Percentiles rank a stretch among this genome's conserved stretches.
These are phyloP conservation scores for Megaptera novaeangliae DNA, from an alignment of 2,113 vertebrate genomes.

Conservation along the genomic window DNA sequence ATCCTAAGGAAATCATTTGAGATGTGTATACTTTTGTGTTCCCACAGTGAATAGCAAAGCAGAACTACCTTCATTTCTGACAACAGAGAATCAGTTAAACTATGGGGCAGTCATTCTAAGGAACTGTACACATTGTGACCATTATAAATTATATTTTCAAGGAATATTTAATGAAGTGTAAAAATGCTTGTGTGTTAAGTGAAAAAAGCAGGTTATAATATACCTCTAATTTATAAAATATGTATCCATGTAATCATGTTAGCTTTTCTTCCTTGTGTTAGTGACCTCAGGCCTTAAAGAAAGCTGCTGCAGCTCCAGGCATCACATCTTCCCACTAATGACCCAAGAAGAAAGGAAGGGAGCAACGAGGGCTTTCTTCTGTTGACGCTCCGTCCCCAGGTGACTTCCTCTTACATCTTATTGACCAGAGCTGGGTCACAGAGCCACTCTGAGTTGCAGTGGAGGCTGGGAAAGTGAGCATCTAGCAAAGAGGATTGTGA, in stretches of 20 bases:
- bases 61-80: background rate
- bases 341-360: background rate
- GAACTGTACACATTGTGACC: background rate
- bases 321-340: background rate
- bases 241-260: background rate
- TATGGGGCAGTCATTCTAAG: background rate
- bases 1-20: background rate
- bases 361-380: background rate
- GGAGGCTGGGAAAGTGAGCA: background rate
- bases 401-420: background rate
- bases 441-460: background rate
- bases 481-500: background rate
- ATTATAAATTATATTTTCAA: background rate
- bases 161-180: background rate
- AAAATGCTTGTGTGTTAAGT: background rate
- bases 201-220: background rate
- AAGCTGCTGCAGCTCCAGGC: background rate
- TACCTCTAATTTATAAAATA: background rate
- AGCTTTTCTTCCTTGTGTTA: background rate
- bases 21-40: background rate
- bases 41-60: background rate
- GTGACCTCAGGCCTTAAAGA: background rate
- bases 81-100: background rate
- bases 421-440: background rate
- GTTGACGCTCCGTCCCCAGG: background rate